Conservation (phyloP, 2,888 invertebrate species). For the Drosophila fulvimacula region DNA sequence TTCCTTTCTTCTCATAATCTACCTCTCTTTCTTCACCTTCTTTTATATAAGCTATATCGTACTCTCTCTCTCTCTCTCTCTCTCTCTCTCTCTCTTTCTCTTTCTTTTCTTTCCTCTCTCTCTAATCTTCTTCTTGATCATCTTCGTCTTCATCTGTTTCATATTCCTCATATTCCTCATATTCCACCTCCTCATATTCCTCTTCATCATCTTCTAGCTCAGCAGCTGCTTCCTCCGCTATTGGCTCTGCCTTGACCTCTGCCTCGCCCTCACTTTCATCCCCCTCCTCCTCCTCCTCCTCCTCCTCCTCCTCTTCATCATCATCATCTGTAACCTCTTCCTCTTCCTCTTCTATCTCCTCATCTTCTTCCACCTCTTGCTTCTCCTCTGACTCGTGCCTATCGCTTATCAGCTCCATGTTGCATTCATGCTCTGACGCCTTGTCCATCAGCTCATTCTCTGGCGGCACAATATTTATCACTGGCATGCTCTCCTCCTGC, state of each 20-base stretch:
- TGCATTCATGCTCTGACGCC: constrained; percentile 18
- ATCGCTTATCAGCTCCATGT: constrained; percentile 37
- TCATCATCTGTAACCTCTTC: constrained; percentile 38
- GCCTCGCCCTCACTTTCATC: constrained; percentile 9
- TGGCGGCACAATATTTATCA: constrained; percentile 60
- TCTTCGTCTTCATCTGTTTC: constrained; percentile 29
- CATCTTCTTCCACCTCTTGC: not conserved
- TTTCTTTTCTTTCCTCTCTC: not conserved
- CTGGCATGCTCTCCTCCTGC: constrained; percentile 27
- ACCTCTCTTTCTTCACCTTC: not conserved
- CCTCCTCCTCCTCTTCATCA: constrained; percentile 51
- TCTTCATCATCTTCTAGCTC: constrained; percentile 42
- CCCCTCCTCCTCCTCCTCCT: constrained; percentile 29
- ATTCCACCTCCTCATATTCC: constrained; percentile 4
- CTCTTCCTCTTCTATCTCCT: constrained; percentile 35
- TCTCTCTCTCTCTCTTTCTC: too few species aligned
- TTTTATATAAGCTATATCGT: too few species aligned
- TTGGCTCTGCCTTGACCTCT: constrained; percentile 15
- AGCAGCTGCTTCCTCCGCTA: not conserved
- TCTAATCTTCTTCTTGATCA: constrained; percentile 22
- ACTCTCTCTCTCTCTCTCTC: too few species aligned
- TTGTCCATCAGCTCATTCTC: constrained; percentile 49
- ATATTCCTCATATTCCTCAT: constrained; percentile 29
- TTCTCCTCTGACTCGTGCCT: constrained; percentile 32
- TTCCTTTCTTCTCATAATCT: not conserved